A percentile compares a stretch with the other conserved stretches of the same genome.
Evolutionary conservation across 2,797 vertebrate genomes (phyloP).

Genomic region (Silurus aristotelis): DNA sequence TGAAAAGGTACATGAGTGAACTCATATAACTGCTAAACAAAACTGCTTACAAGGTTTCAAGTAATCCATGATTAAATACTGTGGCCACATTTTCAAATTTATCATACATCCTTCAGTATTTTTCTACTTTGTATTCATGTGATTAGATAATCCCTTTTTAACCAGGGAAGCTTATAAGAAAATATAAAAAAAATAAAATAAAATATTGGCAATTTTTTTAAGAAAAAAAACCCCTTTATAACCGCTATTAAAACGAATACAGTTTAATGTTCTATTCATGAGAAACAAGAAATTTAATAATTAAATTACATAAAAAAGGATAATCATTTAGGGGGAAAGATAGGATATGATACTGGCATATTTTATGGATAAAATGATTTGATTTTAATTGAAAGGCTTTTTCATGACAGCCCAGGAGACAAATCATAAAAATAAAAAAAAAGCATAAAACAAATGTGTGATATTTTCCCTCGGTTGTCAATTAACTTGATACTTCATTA

Average conservation of each 20-base stretch:
- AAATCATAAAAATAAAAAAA: background rate
- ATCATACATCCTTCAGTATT: too few relatives aligned
- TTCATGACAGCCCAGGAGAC: background rate
- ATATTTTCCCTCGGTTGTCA: conserved; percentile 13
- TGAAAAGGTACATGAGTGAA: background rate
- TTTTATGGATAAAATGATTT: conserved; percentile 8
- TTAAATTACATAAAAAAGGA: background rate
- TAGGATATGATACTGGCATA: background rate
- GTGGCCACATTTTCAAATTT: background rate
- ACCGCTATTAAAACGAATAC: background rate
- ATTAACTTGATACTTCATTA: conserved; percentile 24
- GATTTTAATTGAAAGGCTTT: conserved; percentile 18
- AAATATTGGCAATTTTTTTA: background rate
- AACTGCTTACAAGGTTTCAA: background rate
- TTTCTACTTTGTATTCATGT: background rate
- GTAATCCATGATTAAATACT: background rate
- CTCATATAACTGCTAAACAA: background rate
- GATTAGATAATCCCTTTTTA: background rate
- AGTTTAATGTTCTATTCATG: background rate
- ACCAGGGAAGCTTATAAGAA: background rate
- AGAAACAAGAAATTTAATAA: background rate
- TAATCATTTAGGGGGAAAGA: background rate
- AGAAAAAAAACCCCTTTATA: background rate
- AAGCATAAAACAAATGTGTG: conserved; percentile 1
- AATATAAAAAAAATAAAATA: background rate